Conservation (phyloP, 2,113 vertebrate species). For the Channa argus region DNA sequence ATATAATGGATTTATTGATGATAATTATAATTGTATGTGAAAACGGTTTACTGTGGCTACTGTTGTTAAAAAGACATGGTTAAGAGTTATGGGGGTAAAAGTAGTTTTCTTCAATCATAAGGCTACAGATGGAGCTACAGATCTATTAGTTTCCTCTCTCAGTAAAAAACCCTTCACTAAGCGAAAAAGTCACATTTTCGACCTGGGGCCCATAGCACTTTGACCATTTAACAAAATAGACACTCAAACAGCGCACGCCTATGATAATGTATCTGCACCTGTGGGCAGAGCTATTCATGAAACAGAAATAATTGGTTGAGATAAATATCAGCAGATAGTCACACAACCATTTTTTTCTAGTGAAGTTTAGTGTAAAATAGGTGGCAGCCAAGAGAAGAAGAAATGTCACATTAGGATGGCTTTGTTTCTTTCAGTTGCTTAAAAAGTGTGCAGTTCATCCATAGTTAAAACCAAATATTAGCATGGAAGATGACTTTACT, state of each 20-base stretch:
- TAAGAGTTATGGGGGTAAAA: not conserved
- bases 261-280: not conserved
- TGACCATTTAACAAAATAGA: not conserved
- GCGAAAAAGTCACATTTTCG: slow-evolving; percentile 34
- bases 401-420: not conserved
- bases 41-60: slow-evolving; percentile 4
- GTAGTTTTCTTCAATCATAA: slow-evolving; percentile 17
- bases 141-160: slow-evolving; percentile 28
- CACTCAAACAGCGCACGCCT: not conserved
- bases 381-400: too few relatives aligned
- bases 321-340: not conserved
- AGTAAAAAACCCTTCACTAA: slow-evolving; percentile 43
- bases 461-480: not conserved
- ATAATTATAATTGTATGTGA: slow-evolving; percentile 9
- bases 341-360: too few relatives aligned
- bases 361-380: not conserved
- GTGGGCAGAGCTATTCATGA: not conserved
- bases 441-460: too few relatives aligned
- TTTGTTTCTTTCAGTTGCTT: too few relatives aligned
- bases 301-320: not conserved
- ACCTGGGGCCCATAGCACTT: slow-evolving; percentile 9
- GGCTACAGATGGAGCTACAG: slow-evolving; percentile 11
- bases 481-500: too few relatives aligned
- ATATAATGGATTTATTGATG: slow-evolving; percentile 1
- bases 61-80: not conserved